phyloP scores from a whole-genome alignment of 2,888 invertebrate genomes.

The Acrobasis repandana region DNA sequence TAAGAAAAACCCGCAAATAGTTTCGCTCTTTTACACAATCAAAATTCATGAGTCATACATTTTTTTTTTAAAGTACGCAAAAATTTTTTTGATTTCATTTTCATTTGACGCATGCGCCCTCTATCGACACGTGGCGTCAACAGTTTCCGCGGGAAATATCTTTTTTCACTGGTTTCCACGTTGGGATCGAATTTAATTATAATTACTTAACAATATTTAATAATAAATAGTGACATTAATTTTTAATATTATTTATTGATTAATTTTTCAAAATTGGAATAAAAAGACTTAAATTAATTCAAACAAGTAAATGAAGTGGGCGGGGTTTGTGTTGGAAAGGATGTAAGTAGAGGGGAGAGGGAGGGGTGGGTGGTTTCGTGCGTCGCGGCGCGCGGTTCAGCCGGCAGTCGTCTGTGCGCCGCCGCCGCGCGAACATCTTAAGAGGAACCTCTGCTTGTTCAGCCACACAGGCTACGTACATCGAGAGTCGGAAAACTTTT shows the following conservation, averaged over 20 bases:
- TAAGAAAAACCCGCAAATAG: too few relatives aligned
- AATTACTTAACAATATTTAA: background rate
- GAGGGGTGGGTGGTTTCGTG: slow-evolving; percentile 59
- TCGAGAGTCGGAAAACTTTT: slow-evolving; percentile 51
- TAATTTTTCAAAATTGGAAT: background rate
- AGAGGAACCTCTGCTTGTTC: slow-evolving; percentile 47
- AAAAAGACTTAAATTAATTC: background rate
- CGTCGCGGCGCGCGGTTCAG: slow-evolving; percentile 46
- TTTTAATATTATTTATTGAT: background rate
- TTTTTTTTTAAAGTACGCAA: background rate
- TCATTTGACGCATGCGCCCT: slow-evolving; percentile 43
- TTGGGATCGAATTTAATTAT: background rate
- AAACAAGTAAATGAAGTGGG: slow-evolving; percentile 38
- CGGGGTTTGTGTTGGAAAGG: slow-evolving; percentile 38
- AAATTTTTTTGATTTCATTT: slow-evolving; percentile 6
- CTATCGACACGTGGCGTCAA: slow-evolving; percentile 37
- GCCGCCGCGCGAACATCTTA: slow-evolving; percentile 51
- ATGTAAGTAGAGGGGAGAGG: slow-evolving; percentile 40
- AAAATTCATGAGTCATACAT: too few relatives aligned
- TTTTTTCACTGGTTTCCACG: background rate
- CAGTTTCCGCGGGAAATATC: slow-evolving; percentile 32
- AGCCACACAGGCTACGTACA: slow-evolving; percentile 35
- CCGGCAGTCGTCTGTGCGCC: slow-evolving; percentile 61
- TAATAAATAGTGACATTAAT: background rate
- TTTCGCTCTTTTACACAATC: too few relatives aligned